Evolutionary conservation across 2,888 invertebrate genomes (phyloP), one percentile per base, ranked within the genome.

Genomic region (Iselma pallidipennis): DNA sequence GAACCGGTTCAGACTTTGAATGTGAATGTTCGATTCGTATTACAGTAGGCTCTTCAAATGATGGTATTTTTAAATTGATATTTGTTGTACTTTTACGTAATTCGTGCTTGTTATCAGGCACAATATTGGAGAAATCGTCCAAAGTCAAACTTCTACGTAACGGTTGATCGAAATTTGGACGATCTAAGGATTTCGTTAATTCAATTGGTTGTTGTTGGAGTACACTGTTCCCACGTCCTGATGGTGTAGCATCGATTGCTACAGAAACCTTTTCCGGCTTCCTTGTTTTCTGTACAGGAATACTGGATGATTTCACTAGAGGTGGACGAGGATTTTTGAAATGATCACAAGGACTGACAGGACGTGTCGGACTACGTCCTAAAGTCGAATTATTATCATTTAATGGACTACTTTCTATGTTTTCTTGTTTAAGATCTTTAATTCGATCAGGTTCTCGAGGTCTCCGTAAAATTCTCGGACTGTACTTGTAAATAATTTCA

Each of bases 161-260:
- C 66, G 80, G 80, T 1, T 63, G 63, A 37, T 67, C 65, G 10
- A 66, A 61, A 63, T 65, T 62, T 57, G 78, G 80, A 52, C 74
- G 77, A 69, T 87, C 87, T 49, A 87, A 81, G n/a, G 86, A 86
- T 80, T 90, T 90, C 0, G 86, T 86, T 49, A 91, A 77, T 80
- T 92, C 91, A 65, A 91, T 91, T 0, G 92, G 92, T 76, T 91
- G 87, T 81, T 92, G 92, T 70, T 88, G 86, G 54, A 92, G 77
- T 29, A 92, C 85, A 57, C 91, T 91, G 64, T 87, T 86, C 23
- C 90, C 90, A 65, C 91, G 83, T 1, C 89, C 89, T 1, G 88
- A 85, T 10, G 91, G 91, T 0, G 92, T 92, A 0, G 92, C 92
- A 77, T 93, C 92, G 28, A 92, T 85, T 0, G 88, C 92, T 9